Conservation (phyloP, 2,113 vertebrate genomes). For the Oncorhynchus mykiss region DNA sequence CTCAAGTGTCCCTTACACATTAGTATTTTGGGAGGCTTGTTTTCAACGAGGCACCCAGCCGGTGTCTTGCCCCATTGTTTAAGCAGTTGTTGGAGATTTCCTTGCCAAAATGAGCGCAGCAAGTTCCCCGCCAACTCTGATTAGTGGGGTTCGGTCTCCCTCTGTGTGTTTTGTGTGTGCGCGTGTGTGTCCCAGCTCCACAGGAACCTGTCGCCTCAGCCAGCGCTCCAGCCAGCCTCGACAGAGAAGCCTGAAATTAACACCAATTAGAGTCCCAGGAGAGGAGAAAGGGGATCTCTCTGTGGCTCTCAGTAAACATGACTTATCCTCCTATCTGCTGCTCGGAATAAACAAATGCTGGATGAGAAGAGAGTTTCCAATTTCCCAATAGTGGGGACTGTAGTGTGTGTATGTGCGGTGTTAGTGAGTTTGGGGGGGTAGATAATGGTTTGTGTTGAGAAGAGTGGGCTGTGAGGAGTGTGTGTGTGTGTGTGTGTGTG, state of each 20-base stretch:
- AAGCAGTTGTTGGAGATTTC: conserved; percentile 61
- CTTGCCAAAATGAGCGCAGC: conserved; percentile 41
- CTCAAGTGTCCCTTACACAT: conserved; percentile 8
- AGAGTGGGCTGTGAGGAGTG: conserved; percentile 6
- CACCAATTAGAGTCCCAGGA: conserved; percentile 56
- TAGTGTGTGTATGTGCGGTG: neutral
- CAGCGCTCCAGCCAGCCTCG: conserved; percentile 15
- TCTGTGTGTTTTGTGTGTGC: neutral
- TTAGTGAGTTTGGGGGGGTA: neutral
- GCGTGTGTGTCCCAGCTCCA: neutral
- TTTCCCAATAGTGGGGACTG: neutral
- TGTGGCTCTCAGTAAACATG: conserved; percentile 38
- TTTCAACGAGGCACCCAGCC: conserved; percentile 31
- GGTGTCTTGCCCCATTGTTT: conserved; percentile 61
- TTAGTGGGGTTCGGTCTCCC: conserved; percentile 49
- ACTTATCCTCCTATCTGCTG: conserved; percentile 8
- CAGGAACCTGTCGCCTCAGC: neutral
- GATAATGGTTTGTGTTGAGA: neutral
- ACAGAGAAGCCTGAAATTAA: conserved; percentile 46
- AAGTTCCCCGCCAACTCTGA: conserved; percentile 50
- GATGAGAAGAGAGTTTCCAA: neutral
- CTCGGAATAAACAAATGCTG: neutral
- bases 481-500: conserved; percentile 1
- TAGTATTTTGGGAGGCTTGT: conserved; percentile 56
- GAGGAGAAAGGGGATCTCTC: conserved; percentile 38